Base-by-base conservation (phyloP, 2,113 vertebrate genomes). In the Nothobranchius furzeri region DNA sequence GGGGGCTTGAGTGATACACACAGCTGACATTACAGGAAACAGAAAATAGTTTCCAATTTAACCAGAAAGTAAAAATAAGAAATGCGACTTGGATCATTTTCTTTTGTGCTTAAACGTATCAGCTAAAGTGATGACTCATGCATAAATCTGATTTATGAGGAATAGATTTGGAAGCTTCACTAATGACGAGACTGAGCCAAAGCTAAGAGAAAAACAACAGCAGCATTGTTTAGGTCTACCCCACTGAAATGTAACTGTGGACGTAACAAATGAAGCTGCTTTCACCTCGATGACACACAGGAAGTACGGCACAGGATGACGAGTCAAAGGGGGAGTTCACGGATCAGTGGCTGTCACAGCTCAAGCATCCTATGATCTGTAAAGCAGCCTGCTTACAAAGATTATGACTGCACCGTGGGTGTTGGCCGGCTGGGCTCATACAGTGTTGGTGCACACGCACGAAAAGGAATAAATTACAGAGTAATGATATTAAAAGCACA, bases 401-500 rank as follows among this genome's bases (percentile, higher is more conserved):
- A 85, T 90, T 84, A 87, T 68, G 75, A 78, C 77, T 66, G 70
- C 75, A 68, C 69, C 55, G 76, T 83, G 77, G 71, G 76, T 79
- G 81, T 70, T 53, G 72, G 72, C 74, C 79, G 36, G 12, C 81
- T 70, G 71, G 20, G 74, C 59, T 54, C 62, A 53, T 35, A 54
- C 60, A 13, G 54, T 67, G 75, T 75, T 60, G 37, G 66, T 43
- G 68, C 64, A 56, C 30, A 61, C 42, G 75, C 68, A 92, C 53
- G 64, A 68, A 93, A 94, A 91, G 91, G 94, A 96, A 98, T 98
- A 98, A 97, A 97, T 98, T 96, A 96, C 93, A 94, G 94, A 87
- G 95, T 95, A 96, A 96, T 97, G 96, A 97, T 98, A 98, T 97
- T 98, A 97, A 98, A 98, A 97, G 95, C 96, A 95, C 96, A 95